phyloP scores from a whole-genome alignment of 2,797 vertebrate genomes.

The Chelonia mydas region DNA sequence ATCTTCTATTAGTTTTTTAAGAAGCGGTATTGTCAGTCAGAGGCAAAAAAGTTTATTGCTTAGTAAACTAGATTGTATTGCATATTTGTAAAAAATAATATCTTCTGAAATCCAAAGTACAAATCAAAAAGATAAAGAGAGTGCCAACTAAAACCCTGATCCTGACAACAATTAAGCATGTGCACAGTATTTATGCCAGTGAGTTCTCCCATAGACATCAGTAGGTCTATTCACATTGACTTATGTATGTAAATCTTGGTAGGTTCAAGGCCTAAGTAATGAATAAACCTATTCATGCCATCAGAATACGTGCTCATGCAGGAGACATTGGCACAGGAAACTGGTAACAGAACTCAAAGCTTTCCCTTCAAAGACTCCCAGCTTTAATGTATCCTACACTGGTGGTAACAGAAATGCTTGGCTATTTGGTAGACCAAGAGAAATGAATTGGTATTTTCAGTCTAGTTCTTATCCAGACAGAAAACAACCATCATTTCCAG shows the following conservation, averaged over 20 bases:
- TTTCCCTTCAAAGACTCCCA: not conserved
- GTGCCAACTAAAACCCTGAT: not conserved
- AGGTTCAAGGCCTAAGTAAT: not conserved
- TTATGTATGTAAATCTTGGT: not conserved
- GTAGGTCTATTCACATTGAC: rapidly evolving
- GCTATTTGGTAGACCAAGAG: not conserved
- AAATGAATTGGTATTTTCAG: not conserved
- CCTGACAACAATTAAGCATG: not conserved
- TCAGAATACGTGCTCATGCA: not conserved
- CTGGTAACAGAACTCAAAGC: not conserved
- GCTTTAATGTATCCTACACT: not conserved
- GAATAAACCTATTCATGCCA: not conserved
- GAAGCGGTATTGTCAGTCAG: conserved; percentile 29
- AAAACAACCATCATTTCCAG: not conserved
- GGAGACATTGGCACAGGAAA: not conserved
- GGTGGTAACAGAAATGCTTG: not conserved
- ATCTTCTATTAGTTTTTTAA: conserved; percentile 54
- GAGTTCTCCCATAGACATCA: not conserved
- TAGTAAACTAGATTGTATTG: not conserved
- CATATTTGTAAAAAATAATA: not conserved
- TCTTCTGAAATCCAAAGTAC: not conserved
- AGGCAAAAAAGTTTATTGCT: conserved; percentile 27
- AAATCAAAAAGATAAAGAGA: not conserved
- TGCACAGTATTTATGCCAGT: not conserved
- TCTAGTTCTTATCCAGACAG: not conserved